phyloP scores from a whole-genome alignment of 1,140 invertebrate species.

The Leptinotarsa texana region DNA sequence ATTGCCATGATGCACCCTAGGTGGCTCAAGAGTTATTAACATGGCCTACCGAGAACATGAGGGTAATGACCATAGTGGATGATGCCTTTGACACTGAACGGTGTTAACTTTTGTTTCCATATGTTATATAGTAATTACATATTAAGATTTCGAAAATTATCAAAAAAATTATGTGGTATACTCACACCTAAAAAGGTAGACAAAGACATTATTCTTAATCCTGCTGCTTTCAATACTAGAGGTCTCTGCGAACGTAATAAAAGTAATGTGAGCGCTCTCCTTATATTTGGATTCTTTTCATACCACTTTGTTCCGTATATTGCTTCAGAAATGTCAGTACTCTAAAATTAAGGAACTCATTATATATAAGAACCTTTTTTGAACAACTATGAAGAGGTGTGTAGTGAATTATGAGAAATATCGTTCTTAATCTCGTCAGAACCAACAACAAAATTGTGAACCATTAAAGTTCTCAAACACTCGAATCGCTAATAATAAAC shows the following conservation, averaged over 20 bases:
- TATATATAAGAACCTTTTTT: conserved; percentile 11
- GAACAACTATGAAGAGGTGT: background rate
- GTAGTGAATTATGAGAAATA: background rate
- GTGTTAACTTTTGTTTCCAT: too few species aligned
- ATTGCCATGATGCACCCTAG: too few species aligned
- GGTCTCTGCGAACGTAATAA: conserved; percentile 46
- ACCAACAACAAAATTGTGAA: too few species aligned
- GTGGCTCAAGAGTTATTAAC: too few species aligned
- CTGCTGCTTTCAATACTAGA: conserved; percentile 40
- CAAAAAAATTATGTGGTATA: background rate
- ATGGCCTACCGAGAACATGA: too few species aligned
- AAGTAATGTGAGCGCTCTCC: conserved; percentile 41
- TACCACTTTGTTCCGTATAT: conserved; percentile 43
- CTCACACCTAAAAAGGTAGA: conserved; percentile 45
- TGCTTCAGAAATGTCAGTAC: conserved; percentile 38
- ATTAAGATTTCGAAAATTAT: too few species aligned
- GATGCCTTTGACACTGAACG: too few species aligned
- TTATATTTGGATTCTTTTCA: conserved; percentile 27
- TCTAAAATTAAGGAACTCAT: conserved; percentile 38
- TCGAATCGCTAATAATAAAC: too few species aligned
- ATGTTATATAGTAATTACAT: too few species aligned
- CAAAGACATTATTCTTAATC: conserved; percentile 44
- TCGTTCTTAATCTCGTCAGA: too few species aligned
- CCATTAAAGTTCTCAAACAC: too few species aligned
- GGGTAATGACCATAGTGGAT: too few species aligned